Conservation (phyloP, 2,113 vertebrate species). For the Osmerus eperlanus region DNA sequence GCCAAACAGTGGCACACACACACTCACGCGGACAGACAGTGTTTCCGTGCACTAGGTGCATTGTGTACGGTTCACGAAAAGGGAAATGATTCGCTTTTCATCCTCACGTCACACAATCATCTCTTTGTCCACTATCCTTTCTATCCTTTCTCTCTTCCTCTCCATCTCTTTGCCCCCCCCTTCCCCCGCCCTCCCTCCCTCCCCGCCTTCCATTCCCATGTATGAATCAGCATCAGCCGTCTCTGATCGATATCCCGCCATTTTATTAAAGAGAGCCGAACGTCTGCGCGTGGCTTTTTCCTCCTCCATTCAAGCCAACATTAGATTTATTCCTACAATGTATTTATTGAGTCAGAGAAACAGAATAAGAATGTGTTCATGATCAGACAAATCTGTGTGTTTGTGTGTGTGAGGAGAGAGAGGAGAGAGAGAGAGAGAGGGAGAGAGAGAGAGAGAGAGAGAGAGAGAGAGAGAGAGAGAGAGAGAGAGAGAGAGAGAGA, state of each 20-base stretch:
- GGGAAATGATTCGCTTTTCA: no score
- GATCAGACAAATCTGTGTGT: constrained; percentile 25
- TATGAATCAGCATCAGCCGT: constrained; percentile 57
- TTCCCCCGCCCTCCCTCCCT: not conserved
- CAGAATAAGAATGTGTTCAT: constrained; percentile 32
- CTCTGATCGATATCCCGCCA: constrained; percentile 56
- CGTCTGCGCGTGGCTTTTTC: no score
- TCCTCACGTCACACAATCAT: no score
- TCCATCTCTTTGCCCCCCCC: not conserved
- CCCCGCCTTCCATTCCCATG: constrained; percentile 27
- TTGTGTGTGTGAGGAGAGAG: not conserved
- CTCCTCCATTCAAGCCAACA: constrained; percentile 7
- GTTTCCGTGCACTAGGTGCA: no score
- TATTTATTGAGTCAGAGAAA: constrained; percentile 49
- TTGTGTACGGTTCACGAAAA: no score
- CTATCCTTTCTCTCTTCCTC: not conserved
- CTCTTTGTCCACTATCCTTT: not conserved
- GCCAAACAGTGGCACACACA: no score
- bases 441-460: no score
- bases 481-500: constrained; percentile 1
- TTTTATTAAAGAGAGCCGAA: constrained; percentile 63
- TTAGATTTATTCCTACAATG: constrained; percentile 28
- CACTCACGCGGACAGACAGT: no score
- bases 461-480: no score
- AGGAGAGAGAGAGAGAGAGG: not conserved